phyloP scores from a whole-genome alignment of 2,113 vertebrate genomes.

The Odontesthes bonariensis region DNA sequence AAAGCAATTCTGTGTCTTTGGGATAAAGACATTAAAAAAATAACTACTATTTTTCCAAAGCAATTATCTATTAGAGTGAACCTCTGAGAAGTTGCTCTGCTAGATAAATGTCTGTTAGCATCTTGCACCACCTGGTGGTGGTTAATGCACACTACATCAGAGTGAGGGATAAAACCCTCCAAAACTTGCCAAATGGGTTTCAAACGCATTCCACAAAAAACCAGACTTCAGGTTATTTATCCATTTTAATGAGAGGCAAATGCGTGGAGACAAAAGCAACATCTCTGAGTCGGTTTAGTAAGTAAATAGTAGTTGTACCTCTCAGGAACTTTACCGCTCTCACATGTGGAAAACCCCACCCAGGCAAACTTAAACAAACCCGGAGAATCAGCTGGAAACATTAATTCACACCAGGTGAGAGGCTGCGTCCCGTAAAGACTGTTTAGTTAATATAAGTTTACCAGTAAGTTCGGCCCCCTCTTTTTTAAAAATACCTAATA shows the following conservation, averaged over 20 bases:
- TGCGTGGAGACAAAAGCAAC: neutral
- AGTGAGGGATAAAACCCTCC: too few relatives aligned
- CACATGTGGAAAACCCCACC: constrained; percentile 17
- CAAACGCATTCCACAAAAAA: neutral
- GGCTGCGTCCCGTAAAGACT: neutral
- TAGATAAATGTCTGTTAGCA: neutral
- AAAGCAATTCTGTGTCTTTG: constrained; percentile 13
- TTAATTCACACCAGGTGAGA: constrained; percentile 19
- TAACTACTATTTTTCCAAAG: constrained; percentile 28
- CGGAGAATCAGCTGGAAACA: constrained; percentile 39
- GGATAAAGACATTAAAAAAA: constrained; percentile 3
- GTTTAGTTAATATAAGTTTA: neutral
- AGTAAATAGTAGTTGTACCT: neutral
- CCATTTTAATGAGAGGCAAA: neutral
- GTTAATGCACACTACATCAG: constrained; percentile 4
- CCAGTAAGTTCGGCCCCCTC: neutral
- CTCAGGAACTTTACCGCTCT: constrained; percentile 17
- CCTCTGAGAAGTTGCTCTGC: neutral
- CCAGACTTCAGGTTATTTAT: neutral
- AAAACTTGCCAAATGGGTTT: neutral
- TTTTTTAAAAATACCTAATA: neutral
- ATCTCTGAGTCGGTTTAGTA: too few relatives aligned
- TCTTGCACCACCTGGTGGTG: constrained; percentile 63
- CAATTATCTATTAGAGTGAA: constrained; percentile 34
- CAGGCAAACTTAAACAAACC: constrained; percentile 33